Evolutionary conservation across 2,113 vertebrate genomes (phyloP), one percentile per base, ranked within the genome.

Genomic region (Sander lucioperca): DNA sequence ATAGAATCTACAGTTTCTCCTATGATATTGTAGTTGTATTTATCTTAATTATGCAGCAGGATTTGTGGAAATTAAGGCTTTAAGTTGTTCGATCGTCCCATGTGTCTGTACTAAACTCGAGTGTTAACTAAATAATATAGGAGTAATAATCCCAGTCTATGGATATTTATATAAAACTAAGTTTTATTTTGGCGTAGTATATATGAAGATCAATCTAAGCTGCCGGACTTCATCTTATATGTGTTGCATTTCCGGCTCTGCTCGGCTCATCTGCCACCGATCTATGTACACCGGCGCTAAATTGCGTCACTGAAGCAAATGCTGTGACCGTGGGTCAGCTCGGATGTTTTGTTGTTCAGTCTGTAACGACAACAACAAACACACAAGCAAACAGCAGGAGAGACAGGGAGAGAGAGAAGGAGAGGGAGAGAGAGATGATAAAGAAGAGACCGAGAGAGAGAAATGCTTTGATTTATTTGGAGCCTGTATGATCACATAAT

Each of bases 281-380:
- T 68, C 67, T 62, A 78, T 77, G 86, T 75, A 62, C 77, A 58
- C 30, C 30, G 50, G 63, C 7, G 83, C 65, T 53, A 51, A 79
- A 69, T 67, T 84, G 83, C 83, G 74, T 80, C 79, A 83, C 27
- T 89, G 82, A 83, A 74, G 83, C 85, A 80, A 64, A 65, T 1
- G 12, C 47, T 21, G 8, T 50, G 54, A 72, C 30, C 48, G 47
- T 27, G 50, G 64, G 7, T 63, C 58, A 39, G 62, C 50, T 15
- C 21, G 39, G 14, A 33, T 68, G 84, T 78, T 54, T 0, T 79
- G 70, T 61, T 48, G 75, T 30, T 72, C 21, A 62, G 27, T 50
- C 23, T 50, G 62, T 58, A 23, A 51, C 5, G 14, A 77, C 48
- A 51, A 47, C 84, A 65, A 67, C 69, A 78, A 48, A 62, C 33